Evolutionary conservation across 2,797 vertebrate genomes (phyloP).

Genomic region (Limnodromus scolopaceus): DNA sequence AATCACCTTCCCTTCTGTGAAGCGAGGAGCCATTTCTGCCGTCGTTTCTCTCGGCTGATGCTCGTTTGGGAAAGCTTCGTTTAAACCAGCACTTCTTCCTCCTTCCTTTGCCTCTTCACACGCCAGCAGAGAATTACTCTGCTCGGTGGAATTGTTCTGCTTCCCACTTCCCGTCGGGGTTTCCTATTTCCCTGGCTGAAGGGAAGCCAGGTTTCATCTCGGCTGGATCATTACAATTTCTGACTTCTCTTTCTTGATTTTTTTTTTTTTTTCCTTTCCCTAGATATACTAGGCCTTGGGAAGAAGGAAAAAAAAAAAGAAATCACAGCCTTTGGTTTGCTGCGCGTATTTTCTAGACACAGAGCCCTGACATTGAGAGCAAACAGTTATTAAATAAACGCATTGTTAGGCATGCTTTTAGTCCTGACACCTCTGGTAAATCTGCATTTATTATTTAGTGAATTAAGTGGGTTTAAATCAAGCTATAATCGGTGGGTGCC

Average conservation of each 20-base stretch:
- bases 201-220: not conserved
- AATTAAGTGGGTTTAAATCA: slow-evolving; percentile 70
- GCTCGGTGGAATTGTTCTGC: not conserved
- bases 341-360: slow-evolving; percentile 22
- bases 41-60: rapidly evolving
- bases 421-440: slow-evolving; percentile 66
- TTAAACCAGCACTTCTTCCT: not conserved
- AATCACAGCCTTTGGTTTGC: not conserved
- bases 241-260: not conserved
- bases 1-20: rapidly evolving
- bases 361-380: slow-evolving; percentile 57
- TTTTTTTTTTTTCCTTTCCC: not conserved
- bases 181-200: not conserved
- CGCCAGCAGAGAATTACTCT: not conserved
- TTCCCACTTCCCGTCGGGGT: not conserved
- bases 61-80: not conserved
- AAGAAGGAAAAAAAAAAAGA: not conserved
- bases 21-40: rapidly evolving
- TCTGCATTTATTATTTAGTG: slow-evolving; percentile 68
- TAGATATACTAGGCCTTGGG: slow-evolving; percentile 1
- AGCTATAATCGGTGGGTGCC: slow-evolving; percentile 55
- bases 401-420: slow-evolving; percentile 69
- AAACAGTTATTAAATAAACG: slow-evolving; percentile 58
- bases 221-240: not conserved
- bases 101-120: not conserved